Evolutionary conservation across 2,888 invertebrate species (phyloP), one percentile per base, ranked within the genome.

Genomic region (Hyposoter didymator): DNA sequence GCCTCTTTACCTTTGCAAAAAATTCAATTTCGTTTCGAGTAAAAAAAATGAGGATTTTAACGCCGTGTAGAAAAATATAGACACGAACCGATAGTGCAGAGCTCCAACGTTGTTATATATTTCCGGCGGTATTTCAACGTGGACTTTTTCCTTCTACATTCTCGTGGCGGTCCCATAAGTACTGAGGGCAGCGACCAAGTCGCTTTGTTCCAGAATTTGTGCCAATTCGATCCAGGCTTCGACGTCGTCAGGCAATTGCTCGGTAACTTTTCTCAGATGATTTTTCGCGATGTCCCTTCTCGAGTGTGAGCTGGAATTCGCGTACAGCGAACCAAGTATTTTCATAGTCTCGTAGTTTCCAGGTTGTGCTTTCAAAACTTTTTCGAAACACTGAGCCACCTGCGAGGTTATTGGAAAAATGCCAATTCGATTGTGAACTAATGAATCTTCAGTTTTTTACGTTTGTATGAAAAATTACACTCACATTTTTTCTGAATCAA

Each of bases 291-390:
- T 98, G 90, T 99, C 98, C 12, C 99, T 95, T 93, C 98, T 98
- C 0, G 98, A 97, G 92, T 98, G 98, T 3, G 98, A 98, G 19
- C 96, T 95, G 0, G 98, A 98, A 91, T 96, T 97, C 0, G 99
- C 99, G 93, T 99, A 99, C 0, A 99, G 95, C 0, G 99, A 99
- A 2, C 99, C 99, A 10, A 99, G 95, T 89, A n/a, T 99, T 95
- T 99, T 99, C 98, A 99, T 99, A 0, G 99, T 99, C 94, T 99
- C 99, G 92, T 99, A 99, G 95, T 99, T 99, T 49, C 98, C 98
- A 0, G 99, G n/a, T n/a, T n/a, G n/a, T n/a, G 97, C 98, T 95
- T 99, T 99, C 6, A 99, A 94, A 0, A 99, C n/a, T n/a, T n/a
- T n/a, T 94, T 99, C 99, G 94, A 99, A 99, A 93, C 99, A 99